Base-by-base conservation (phyloP, 2,113 vertebrate genomes). In the Ellobius talpinus region DNA sequence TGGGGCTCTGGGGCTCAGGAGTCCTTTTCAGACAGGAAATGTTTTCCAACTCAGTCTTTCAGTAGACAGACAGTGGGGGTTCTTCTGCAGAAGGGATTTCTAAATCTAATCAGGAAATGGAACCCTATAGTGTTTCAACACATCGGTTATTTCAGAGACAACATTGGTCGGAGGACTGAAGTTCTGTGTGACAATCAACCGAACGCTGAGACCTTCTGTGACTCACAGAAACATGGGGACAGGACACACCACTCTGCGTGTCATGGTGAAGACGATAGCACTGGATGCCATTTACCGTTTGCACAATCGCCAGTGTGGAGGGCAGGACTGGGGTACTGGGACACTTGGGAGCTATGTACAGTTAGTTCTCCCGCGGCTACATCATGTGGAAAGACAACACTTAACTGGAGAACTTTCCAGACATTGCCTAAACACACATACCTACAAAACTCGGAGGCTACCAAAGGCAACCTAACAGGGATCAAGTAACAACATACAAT, bases 21-120 rank as follows among this genome's bases (percentile, higher is more conserved):
- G 47, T 1, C 0, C 17, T 45, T 61, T 73, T 73, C 79, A 39
- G 63, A 39, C 1, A 31, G 47, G 86, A 85, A 81, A 52, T 61
- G 33, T 58, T 74, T 89, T 73, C 93, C 89, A 77, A 86, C 55
- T 66, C 47, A 31, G 45, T 74, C 79, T 74, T 87, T 63, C 89
- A 36, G 52, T 33, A 39, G 68, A 55, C 84, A 82, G 8, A 70
- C 12, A 16, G 55, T 87, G 36, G 50, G 50, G 36, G 17, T 13
- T 47, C 45, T 47, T 31, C 77, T 70, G 66, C 31, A 74, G 42
- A 89, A 74, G 58, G 42, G 26, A 39, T 73, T 82, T 87, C 63
- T 87, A 90, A 66, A 39, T 70, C 87, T 76, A 68, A 65, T 74
- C 88, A 65, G 90, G 89, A 87, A 96, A 91, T 31, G 88, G 91